Percentiles rank a stretch among this genome's conserved stretches.
Conservation (phyloP, 2,797 vertebrate genomes). For the Austrolebias charrua region DNA sequence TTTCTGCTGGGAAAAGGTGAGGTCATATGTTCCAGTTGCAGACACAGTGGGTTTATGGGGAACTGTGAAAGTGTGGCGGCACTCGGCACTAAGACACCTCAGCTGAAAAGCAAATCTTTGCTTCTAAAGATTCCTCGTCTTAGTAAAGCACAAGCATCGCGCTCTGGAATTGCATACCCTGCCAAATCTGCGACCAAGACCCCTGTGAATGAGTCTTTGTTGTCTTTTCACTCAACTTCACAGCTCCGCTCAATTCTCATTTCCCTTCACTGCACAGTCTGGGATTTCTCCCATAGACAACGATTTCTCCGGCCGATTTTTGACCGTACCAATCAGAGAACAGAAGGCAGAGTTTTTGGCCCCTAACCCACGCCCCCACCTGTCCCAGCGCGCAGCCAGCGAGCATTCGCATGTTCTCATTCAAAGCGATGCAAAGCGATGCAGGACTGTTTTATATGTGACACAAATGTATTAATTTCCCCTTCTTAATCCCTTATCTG, state of each 20-base stretch:
- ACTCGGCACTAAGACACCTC: slow-evolving; percentile 36
- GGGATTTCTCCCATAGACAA: too few species aligned
- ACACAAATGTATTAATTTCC: too few species aligned
- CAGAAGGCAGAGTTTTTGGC: too few species aligned
- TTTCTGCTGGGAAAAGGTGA: slow-evolving; percentile 65
- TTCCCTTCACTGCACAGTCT: too few species aligned
- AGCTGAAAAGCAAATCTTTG: slow-evolving; percentile 24
- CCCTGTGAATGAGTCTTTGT: slow-evolving; percentile 74
- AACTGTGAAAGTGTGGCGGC: slow-evolving; percentile 39
- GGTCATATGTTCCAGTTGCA: slow-evolving; percentile 71
- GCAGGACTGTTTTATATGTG: too few species aligned
- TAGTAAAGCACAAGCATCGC: slow-evolving; percentile 49
- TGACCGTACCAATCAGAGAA: too few species aligned
- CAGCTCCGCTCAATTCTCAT: slow-evolving; percentile 90
- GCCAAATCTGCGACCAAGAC: slow-evolving; percentile 33
- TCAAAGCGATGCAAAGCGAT: too few species aligned
- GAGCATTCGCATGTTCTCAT: too few species aligned
- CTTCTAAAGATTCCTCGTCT: slow-evolving; percentile 23
- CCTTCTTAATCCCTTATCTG: too few species aligned
- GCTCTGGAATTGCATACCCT: slow-evolving; percentile 27
- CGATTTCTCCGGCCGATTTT: too few species aligned
- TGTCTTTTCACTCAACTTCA: slow-evolving; percentile 84
- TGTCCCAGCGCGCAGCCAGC: too few species aligned
- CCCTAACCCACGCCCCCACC: too few species aligned
- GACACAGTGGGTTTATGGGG: slow-evolving; percentile 41